Evolutionary conservation across 2,888 invertebrate genomes (phyloP).

Genomic region (Limnephilus auricula): DNA sequence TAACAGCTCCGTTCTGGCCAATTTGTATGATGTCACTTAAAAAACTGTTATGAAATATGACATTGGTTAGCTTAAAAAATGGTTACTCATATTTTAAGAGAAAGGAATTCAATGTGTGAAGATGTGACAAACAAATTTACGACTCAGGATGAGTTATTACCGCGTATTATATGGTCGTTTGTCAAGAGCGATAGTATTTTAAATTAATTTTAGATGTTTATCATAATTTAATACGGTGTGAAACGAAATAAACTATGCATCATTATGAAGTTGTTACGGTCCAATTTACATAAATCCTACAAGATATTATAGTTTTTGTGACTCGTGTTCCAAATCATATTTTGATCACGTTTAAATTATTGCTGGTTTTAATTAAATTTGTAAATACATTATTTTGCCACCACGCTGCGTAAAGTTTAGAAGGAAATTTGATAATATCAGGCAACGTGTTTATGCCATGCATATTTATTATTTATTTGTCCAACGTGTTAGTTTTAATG

Average conservation of each 20-base stretch:
- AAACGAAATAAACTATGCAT: neutral
- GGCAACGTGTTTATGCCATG: neutral
- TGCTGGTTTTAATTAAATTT: neutral
- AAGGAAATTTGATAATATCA: neutral
- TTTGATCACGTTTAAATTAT: neutral
- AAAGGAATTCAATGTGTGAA: slow-evolving; percentile 13
- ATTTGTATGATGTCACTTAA: slow-evolving; percentile 37
- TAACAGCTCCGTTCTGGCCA: slow-evolving; percentile 11
- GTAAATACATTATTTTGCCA: neutral
- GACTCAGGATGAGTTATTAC: slow-evolving; percentile 3
- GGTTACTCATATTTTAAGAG: slow-evolving; percentile 10
- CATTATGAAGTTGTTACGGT: neutral
- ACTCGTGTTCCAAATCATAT: neutral
- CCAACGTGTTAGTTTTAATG: neutral
- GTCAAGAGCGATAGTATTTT: neutral
- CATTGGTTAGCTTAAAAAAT: slow-evolving; percentile 19
- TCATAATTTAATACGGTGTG: neutral
- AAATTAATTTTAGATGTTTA: neutral
- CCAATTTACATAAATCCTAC: neutral
- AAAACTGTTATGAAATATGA: slow-evolving; percentile 37
- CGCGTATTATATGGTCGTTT: neutral
- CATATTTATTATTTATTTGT: neutral
- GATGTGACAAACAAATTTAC: neutral
- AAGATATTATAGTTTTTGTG: neutral
- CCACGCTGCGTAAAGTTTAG: neutral